Conservation (phyloP, 2,888 invertebrate species). For the Dicyrtomina minuta region DNA sequence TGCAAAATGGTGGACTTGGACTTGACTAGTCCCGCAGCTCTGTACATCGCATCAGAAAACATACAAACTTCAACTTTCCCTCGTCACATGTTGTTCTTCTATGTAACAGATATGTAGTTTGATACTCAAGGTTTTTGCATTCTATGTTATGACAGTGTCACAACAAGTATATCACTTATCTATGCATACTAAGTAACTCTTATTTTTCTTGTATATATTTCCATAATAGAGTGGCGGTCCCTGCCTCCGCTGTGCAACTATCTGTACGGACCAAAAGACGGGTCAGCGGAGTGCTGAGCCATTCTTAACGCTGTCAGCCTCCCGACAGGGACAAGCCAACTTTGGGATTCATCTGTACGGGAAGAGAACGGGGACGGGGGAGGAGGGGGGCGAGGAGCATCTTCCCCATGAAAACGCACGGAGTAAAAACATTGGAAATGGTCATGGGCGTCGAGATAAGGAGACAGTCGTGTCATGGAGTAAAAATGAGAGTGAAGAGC, state of each 20-base stretch:
- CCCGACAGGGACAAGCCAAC: conserved; percentile 69
- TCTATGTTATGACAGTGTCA: no score
- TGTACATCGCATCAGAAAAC: no score
- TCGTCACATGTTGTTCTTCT: no score
- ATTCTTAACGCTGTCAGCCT: conserved; percentile 71
- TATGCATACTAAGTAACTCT: not conserved
- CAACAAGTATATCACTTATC: no score
- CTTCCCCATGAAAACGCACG: no score
- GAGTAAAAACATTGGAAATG: not conserved
- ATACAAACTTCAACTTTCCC: no score
- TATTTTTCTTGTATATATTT: conserved; percentile 14
- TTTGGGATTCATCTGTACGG: conserved; percentile 75
- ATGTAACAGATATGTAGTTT: no score
- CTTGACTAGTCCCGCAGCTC: no score
- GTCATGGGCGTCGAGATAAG: not conserved
- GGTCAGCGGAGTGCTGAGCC: conserved; percentile 79
- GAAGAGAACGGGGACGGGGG: conserved; percentile 4
- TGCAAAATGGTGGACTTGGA: no score
- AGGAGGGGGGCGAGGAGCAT: not conserved
- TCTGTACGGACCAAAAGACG: conserved; percentile 86
- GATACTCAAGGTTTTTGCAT: no score
- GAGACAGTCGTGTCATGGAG: not conserved
- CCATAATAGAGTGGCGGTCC: conserved; percentile 69
- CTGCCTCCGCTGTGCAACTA: conserved; percentile 92
- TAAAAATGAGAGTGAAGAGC: not conserved